Percentiles rank a stretch among this genome's conserved stretches.
phyloP scores from a whole-genome alignment of 1,140 invertebrate genomes.

The Muscidifurax raptorellus region DNA sequence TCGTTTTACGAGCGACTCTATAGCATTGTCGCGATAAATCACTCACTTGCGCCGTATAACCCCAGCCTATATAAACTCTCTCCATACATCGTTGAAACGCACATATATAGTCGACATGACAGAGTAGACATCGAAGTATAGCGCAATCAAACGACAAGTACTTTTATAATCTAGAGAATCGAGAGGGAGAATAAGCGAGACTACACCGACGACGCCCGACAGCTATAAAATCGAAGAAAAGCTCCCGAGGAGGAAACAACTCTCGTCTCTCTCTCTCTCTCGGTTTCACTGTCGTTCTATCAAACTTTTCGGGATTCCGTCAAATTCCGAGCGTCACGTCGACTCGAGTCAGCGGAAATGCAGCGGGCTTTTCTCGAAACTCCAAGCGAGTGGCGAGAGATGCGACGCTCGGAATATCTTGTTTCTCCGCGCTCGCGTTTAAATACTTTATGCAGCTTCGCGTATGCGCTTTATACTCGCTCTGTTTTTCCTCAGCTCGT shows the following conservation, averaged over 20 bases:
- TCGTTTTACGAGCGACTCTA: not conserved
- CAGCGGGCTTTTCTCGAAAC: too few species aligned
- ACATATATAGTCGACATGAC: not conserved
- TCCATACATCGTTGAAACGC: not conserved
- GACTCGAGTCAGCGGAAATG: conserved; percentile 5
- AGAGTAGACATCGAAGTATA: not conserved
- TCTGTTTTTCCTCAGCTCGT: not conserved
- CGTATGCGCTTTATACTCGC: not conserved
- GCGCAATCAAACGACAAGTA: not conserved
- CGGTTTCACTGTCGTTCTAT: not conserved
- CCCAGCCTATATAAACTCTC: not conserved
- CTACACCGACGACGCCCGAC: too few species aligned
- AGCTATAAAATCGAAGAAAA: not conserved
- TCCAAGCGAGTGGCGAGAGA: too few species aligned
- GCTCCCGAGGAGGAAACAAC: not conserved
- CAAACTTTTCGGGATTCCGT: conserved; percentile 4
- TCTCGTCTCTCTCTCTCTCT: too few species aligned
- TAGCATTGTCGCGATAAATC: not conserved
- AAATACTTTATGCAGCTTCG: not conserved
- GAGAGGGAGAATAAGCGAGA: too few species aligned
- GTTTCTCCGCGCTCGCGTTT: not conserved
- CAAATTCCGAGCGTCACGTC: conserved; percentile 12
- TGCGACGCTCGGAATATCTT: not conserved
- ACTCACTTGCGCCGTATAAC: not conserved
- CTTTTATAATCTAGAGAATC: not conserved